Conservation (phyloP, 2,113 vertebrate genomes). For the Empidonax alnorum region DNA sequence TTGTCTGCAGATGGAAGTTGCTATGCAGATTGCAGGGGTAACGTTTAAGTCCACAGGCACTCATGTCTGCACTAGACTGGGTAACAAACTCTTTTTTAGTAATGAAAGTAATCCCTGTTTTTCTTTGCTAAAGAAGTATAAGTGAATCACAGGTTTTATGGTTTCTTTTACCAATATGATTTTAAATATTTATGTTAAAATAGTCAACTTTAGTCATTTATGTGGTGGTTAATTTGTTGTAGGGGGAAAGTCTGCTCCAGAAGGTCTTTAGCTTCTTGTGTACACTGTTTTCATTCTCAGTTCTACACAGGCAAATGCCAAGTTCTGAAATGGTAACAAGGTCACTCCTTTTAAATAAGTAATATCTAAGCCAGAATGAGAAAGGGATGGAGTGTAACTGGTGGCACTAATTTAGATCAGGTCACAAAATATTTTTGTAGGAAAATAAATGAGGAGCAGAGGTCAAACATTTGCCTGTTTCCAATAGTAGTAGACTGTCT, state of each 20-base stretch:
- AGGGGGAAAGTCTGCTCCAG: not conserved
- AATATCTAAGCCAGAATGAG: not conserved
- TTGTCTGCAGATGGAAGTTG: not conserved
- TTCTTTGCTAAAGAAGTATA: not conserved
- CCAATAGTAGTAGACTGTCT: not conserved
- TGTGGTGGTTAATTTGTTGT: not conserved
- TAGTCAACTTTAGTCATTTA: not conserved
- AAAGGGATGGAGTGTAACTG: not conserved
- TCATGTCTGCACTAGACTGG: not conserved
- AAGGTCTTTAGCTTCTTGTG: not conserved
- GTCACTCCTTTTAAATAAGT: constrained; percentile 34
- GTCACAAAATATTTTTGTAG: constrained; percentile 37
- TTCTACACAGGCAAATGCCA: not conserved
- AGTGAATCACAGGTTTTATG: not conserved
- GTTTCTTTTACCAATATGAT: not conserved
- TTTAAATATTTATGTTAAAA: not conserved
- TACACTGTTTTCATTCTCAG: not conserved
- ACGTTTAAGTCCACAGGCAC: not conserved
- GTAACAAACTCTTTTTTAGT: not conserved
- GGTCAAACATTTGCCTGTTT: constrained; percentile 1
- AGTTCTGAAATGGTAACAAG: constrained; percentile 6
- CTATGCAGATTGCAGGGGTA: not conserved
- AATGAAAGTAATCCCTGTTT: not conserved
- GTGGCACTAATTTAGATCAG: constrained; percentile 49
- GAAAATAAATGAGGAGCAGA: constrained; percentile 39